A percentile compares a stretch with the other conserved stretches of the same genome.
Evolutionary conservation across 2,797 vertebrate genomes (phyloP).

Genomic region (Mus minutoides): DNA sequence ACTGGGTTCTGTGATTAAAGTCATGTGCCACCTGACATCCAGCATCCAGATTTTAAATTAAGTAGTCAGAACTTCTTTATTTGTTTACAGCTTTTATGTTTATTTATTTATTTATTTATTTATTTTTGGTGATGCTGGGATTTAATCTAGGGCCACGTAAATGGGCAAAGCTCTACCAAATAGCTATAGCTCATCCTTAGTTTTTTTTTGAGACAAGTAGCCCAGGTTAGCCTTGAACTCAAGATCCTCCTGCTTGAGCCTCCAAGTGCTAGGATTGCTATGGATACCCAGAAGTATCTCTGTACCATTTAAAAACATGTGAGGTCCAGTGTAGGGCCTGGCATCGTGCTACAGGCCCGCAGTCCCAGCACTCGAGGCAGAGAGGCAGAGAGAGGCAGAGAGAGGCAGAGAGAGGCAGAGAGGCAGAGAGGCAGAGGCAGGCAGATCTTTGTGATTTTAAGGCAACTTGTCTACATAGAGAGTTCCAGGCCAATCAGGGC

Average conservation of each 20-base stretch:
- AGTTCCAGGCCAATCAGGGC: not conserved
- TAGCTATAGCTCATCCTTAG: not conserved
- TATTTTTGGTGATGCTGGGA: not conserved
- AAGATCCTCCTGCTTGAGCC: not conserved
- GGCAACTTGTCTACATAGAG: not conserved
- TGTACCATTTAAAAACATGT: not conserved
- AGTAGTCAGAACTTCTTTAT: not conserved
- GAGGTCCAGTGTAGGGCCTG: not conserved
- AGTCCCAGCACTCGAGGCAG: too few species aligned
- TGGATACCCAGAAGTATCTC: not conserved
- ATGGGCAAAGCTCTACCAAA: not conserved
- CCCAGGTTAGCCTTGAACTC: not conserved
- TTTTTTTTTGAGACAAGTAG: not conserved
- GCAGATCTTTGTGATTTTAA: not conserved
- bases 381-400: too few species aligned
- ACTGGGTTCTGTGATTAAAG: not conserved
- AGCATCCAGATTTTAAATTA: not conserved
- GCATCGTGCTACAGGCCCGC: not conserved
- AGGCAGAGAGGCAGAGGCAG: too few species aligned
- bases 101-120: constrained; percentile 21
- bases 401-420: too few species aligned
- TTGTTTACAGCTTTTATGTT: constrained; percentile 31
- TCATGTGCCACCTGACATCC: too few species aligned
- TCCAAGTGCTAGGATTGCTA: not conserved
- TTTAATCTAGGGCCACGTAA: not conserved